Base-by-base conservation (phyloP, 2,888 invertebrate species). In the Hypselothyrea guttata region DNA sequence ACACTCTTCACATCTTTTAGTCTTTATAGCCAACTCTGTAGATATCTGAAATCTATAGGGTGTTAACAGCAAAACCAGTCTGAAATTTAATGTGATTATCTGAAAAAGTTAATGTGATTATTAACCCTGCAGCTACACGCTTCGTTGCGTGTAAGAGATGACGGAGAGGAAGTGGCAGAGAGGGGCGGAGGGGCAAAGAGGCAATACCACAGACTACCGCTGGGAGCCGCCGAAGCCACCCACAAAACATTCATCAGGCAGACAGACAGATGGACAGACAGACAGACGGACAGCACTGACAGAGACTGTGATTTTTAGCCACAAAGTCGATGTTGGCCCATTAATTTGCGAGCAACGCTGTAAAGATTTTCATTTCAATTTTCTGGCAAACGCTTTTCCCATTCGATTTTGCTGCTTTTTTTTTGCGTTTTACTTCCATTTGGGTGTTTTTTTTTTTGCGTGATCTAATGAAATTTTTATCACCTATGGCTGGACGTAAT, bases 381-480 rank as follows among this genome's bases (percentile, higher is more conserved):
- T 54, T 38, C 45, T 38, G 51, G 51, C 51, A 55, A 22, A 22
- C 22, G 22, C 22, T 22, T 22, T 22, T 9, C 4, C 9, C 7
- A 15, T 41, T 27, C 12, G 12, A 7, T 41, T 41, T 41, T 27
- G 27, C 18, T 34, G 4, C 27, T 8, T 41, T 30, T 34, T 8
- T 41, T 8, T 41, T 30, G 30, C 3, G 7, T 30, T 30, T 30
- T 30, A 7, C 27, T 5, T 61, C 53, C 52, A 61, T 61, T 61
- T 61, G 45, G 13, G 42, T 22, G 2, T 22, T 22, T 22, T 4
- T 22, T 22, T 65, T 53, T 40, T 68, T 71, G 78, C 85, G 85
- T 84, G 83, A 72, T 78, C 75, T 82, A 79, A 79, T 79, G 72
- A 79, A 79, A 79, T 78, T 84, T 79, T 79, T 84, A 79, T 79